phyloP scores from a whole-genome alignment of 2,113 vertebrate genomes.

The Girardinichthys multiradiatus region DNA sequence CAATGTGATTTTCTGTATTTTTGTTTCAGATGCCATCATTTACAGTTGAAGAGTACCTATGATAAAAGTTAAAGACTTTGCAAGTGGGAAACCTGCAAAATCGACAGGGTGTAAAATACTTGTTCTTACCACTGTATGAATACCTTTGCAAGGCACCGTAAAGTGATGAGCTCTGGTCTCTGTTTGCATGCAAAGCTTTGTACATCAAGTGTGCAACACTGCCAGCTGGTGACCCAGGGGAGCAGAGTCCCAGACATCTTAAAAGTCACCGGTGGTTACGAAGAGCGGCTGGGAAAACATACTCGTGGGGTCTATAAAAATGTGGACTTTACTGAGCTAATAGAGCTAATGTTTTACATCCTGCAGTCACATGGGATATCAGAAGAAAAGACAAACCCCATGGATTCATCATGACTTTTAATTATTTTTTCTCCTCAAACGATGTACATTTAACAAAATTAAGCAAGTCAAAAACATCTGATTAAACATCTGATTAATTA shows the following conservation, averaged over 20 bases:
- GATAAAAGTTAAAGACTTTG: too few relatives aligned
- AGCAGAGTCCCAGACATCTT: not conserved
- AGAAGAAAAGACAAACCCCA: not conserved
- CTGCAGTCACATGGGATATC: not conserved
- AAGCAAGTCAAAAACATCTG: conserved; percentile 58
- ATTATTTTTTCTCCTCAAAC: conserved; percentile 56
- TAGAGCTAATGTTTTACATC: conserved; percentile 17
- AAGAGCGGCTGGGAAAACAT: conserved; percentile 12
- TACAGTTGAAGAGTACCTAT: too few relatives aligned
- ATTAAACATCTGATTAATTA: conserved; percentile 52
- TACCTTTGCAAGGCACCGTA: too few relatives aligned
- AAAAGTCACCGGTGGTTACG: conserved; percentile 34
- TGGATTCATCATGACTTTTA: conserved; percentile 70
- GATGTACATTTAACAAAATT: conserved; percentile 62
- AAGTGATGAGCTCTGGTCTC: not conserved
- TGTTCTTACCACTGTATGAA: too few relatives aligned
- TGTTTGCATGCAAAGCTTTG: conserved; percentile 31
- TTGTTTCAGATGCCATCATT: too few relatives aligned
- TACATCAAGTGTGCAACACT: not conserved
- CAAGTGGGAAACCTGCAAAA: too few relatives aligned
- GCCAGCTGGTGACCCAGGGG: not conserved
- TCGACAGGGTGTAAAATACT: too few relatives aligned
- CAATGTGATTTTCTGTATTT: too few relatives aligned
- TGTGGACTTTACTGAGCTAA: not conserved
- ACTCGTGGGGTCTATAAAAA: not conserved